A percentile compares a stretch with the other conserved stretches of the same genome.
phyloP scores from a whole-genome alignment of 2,888 invertebrate species.

The Drosophila crucigera region DNA sequence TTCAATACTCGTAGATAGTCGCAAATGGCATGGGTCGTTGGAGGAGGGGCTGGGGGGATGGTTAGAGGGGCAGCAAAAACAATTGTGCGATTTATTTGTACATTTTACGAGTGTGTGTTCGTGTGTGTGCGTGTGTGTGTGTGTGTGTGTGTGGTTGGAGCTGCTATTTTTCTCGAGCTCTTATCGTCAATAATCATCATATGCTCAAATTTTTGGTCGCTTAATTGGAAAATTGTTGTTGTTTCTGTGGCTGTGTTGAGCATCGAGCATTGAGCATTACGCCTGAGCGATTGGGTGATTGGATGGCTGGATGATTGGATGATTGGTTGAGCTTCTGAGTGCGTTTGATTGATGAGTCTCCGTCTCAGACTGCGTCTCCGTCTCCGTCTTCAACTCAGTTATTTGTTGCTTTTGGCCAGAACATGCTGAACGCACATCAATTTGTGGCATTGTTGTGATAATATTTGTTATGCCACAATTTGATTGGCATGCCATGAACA shows the following conservation, averaged over 20 bases:
- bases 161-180: slow-evolving; percentile 38
- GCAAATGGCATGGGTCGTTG: neutral
- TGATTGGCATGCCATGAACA: slow-evolving; percentile 63
- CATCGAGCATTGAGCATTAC: slow-evolving; percentile 53
- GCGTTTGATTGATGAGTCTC: slow-evolving; percentile 75
- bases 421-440: slow-evolving; percentile 46
- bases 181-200: slow-evolving; percentile 82
- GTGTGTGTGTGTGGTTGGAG: slow-evolving; percentile 6
- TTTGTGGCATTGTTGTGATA: slow-evolving; percentile 80
- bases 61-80: slow-evolving; percentile 28
- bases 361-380: slow-evolving; percentile 14
- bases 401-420: slow-evolving; percentile 4
- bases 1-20: slow-evolving; percentile 56
- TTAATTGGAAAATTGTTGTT: slow-evolving; percentile 85
- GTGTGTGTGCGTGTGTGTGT: neutral
- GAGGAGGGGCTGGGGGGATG: neutral
- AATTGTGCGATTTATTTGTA: slow-evolving; percentile 80
- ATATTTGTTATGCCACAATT: slow-evolving; percentile 69
- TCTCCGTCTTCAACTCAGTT: slow-evolving; percentile 12
- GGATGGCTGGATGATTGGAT: slow-evolving; percentile 61
- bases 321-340: slow-evolving; percentile 66
- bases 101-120: slow-evolving; percentile 59
- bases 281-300: slow-evolving; percentile 73
- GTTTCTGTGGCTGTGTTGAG: slow-evolving; percentile 64
- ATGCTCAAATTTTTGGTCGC: slow-evolving; percentile 83